Evolutionary conservation across 1,140 invertebrate genomes (phyloP), one percentile per base, ranked within the genome.

Genomic region (Liolophura sinensis): DNA sequence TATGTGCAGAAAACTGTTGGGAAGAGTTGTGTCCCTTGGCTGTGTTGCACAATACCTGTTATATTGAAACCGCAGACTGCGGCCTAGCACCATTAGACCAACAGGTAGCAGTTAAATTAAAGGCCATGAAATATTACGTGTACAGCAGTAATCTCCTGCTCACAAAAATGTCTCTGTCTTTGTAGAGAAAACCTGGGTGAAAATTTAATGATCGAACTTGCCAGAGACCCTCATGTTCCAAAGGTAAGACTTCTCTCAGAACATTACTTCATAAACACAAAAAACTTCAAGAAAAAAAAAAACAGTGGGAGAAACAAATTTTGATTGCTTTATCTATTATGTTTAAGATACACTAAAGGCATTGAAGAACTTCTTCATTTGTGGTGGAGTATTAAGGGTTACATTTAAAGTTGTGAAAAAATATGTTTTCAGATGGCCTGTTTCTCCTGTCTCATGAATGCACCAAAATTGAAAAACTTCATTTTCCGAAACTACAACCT

Each of bases 401-500:
- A 40, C 31, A 40, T 3, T 40, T 22, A 27, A 16, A 18, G 52
- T 67, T 16, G 24, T 31, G 22, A 31, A 57, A 54, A 31, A 47
- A 25, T 63, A 59, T 67, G 27, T 60, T 67, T 70, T 9, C 68
- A 78, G 75, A 61, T 84, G 60, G 77, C 91, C 75, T 88, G 89
- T 5, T 89, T 95, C 63, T 94, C 93, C 48, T 90, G 92, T 27
- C 85, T 96, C 52, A 91, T 95, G 52, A 95, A 94, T 86, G 87
- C 91, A 25, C 88, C 89, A 12, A 88, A 88, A n/a, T 87, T 95
- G 20, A 88, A 90, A 73, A 91, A 93, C n/a, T 96, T 91, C 84
- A 85, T 97, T 50, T 97, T 97, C 85, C 88, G 95, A 70, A 96
- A 93, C 80, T 98, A 97, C 82, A 89, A 91, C 61, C 88, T 92